phyloP scores from a whole-genome alignment of 2,797 vertebrate species.

The Xenops minutus region DNA sequence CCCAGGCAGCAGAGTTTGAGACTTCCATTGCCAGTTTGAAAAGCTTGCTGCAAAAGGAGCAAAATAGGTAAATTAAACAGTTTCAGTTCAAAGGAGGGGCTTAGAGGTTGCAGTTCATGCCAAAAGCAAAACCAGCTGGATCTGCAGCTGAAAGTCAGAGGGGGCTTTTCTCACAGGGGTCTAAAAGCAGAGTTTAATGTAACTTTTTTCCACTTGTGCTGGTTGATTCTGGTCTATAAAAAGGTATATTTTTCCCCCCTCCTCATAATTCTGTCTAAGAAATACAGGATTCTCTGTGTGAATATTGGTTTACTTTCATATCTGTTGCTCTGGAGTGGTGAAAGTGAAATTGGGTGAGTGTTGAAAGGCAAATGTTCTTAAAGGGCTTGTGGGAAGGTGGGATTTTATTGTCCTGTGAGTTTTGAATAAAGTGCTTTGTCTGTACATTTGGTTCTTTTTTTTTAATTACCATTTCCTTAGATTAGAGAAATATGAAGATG shows the following conservation, averaged over 20 bases:
- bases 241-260: neutral
- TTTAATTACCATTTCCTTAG: constrained; percentile 70
- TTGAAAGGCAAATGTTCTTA: neutral
- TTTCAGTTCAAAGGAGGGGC: neutral
- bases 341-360: neutral
- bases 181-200: neutral
- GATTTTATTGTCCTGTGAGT: neutral
- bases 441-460: neutral
- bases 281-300: neutral
- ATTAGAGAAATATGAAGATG: constrained; percentile 72
- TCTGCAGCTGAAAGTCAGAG: neutral
- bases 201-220: neutral
- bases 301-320: neutral
- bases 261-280: neutral
- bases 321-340: neutral
- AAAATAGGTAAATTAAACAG: constrained; percentile 76
- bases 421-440: constrained; percentile 13
- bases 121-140: neutral
- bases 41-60: constrained; percentile 76
- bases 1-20: constrained; percentile 76
- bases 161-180: neutral
- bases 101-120: neutral
- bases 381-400: neutral
- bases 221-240: neutral
- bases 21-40: constrained; percentile 73